Evolutionary conservation across 2,113 vertebrate genomes (phyloP), one percentile per base, ranked within the genome.

Genomic region (Blennius ocellaris): DNA sequence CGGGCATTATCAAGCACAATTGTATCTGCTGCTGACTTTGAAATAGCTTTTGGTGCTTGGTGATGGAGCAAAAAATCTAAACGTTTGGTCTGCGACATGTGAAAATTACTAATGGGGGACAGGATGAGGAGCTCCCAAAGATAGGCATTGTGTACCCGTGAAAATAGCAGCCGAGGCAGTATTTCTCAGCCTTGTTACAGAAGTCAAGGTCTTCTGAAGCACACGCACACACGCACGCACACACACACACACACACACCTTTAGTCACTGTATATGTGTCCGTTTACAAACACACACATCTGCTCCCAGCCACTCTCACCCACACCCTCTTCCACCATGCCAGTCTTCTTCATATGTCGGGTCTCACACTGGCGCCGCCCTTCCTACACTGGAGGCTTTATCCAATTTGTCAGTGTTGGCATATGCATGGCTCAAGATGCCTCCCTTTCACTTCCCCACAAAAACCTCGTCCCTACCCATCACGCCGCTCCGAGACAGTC

Each of bases 361-460:
- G 21, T 36, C 61, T 75, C 76, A 77, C 67, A 58, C 78, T 76
- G 74, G 50, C 76, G 17, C 69, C 60, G 73, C 48, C 80, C 80
- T 64, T 53, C 77, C 77, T 54, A 68, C 71, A 65, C 81, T 65
- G 80, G 81, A 84, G 83, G 66, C 82, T 82, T 83, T 52, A 85
- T 87, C 80, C 82, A 86, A 88, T 92, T 91, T 91, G 82, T 88
- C 85, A 85, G 63, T 54, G 68, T 51, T 85, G 83, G 78, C 79
- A 82, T 15, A 48, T 69, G 43, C 76, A 70, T n/a, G 60, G 48
- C 66, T 78, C 65, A 40, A 68, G 76, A 82, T 52, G 74, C 58
- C 73, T 50, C 61, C 16, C 50, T 56, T 73, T 17, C 69, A 61
- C 72, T 54, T 16, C 2, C 3, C 49, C 71, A 54, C 73, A 64